Evolutionary conservation across 1,140 invertebrate genomes (phyloP), one percentile per base, ranked within the genome.

Genomic region (Oncopodura yosiiana): DNA sequence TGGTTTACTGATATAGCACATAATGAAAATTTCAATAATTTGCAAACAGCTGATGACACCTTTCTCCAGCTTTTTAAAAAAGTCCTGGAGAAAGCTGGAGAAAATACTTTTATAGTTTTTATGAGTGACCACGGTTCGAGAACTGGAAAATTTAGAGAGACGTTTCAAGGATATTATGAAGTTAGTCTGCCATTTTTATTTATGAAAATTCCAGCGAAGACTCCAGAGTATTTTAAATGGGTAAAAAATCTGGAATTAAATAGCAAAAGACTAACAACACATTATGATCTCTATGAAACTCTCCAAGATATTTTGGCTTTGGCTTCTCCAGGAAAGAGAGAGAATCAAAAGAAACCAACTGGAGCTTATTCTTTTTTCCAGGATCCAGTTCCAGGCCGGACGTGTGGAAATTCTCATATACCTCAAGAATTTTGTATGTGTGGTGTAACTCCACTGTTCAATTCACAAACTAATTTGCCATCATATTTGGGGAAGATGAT

Each of bases 1-100:
- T 89, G 86, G 86, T 77, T 80, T 4, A 83, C 82, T 34, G 80
- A 78, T 34, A 76, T 87, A 51, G 83, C 80, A 43, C 86, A 90
- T 65, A 87, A 86, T 59, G 79, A 80, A 36, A 77, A 80, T 0
- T 58, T 64, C 27, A 64, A 64, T 41, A 45, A 46, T 11, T 41
- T 63, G 6, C 39, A 63, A 54, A 48, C 46, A 27, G 46, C 30
- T 6, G 62, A 61, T 29, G n/a, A 49, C 12, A n/a, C 16, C 9
- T 61, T 58, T 45, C 24, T n/a, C 14, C 24, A 56, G 37, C 21
- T 58, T 18, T 30, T 62, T 12, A n/a, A 53, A 14, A 5, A 45
- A 5, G 49, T 32, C 3, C 14, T 64, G 29, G 24, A 43, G 14
- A 45, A 43, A 14, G 51, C 39, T 29, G 52, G 27, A 37, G 39